phyloP scores from a whole-genome alignment of 2,888 invertebrate genomes.

The Cerceris ruficornis region DNA sequence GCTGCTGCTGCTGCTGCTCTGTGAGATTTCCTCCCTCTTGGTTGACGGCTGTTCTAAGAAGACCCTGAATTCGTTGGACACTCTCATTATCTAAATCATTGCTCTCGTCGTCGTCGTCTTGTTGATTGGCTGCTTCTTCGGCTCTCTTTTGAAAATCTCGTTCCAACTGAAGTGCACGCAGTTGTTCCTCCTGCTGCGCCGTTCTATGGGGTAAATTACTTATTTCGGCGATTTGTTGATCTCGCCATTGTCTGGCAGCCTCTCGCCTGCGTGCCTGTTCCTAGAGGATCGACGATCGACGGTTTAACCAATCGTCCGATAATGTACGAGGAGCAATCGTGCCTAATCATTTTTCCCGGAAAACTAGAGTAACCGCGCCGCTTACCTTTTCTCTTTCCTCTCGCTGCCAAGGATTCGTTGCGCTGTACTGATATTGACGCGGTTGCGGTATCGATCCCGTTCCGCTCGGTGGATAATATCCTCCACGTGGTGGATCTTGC shows the following conservation, averaged over 20 bases:
- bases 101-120: conserved; percentile 86
- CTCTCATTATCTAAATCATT: conserved; percentile 81
- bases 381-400: conserved; percentile 92
- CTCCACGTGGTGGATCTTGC: conserved; percentile 88
- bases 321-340: background rate
- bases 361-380: background rate
- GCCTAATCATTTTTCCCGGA: no score
- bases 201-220: conserved; percentile 87
- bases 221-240: conserved; percentile 93
- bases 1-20: conserved; percentile 42
- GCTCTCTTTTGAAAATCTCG: conserved; percentile 96
- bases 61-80: conserved; percentile 82
- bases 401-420: conserved; percentile 94
- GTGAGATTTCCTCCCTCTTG: conserved; percentile 73
- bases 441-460: conserved; percentile 79
- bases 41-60: conserved; percentile 81
- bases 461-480: conserved; percentile 84
- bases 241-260: conserved; percentile 90
- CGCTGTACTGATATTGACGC: conserved; percentile 81
- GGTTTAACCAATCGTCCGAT: background rate
- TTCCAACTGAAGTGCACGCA: conserved; percentile 94
- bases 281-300: conserved; percentile 65
- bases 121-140: conserved; percentile 88
- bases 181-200: conserved; percentile 92
- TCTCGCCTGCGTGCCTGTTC: conserved; percentile 88